Evolutionary conservation across 1,140 invertebrate genomes (phyloP), one percentile per base, ranked within the genome.

Genomic region (Dinothrombium tinctorium): DNA sequence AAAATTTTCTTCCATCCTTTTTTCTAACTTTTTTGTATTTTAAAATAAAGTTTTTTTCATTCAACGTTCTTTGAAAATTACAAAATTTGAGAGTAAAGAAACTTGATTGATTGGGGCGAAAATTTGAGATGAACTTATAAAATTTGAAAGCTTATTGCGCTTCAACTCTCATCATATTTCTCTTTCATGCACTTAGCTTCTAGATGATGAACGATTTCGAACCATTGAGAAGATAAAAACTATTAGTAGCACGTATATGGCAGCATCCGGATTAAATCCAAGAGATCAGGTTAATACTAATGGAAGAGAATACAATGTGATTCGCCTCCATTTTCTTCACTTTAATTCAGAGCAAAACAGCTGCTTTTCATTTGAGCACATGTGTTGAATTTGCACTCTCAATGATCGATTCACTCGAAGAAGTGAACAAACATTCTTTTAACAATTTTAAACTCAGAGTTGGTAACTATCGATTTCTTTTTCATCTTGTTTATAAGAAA

Each of bases 201-300:
- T 94, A 39, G 79, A 83, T 51, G 81, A 92, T 53, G 69, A 75
- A 20, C 67, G 77, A 12, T 98, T 94, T 56, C 71, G 71, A 15
- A 75, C 73, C 39, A 81, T 98, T 42, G 92, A 99, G 59, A 98
- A 98, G 67, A 94, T 98, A 33, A 99, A 99, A 62, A 98, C 90
- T 0, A 86, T 96, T 23, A 84, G 84, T 23, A 67, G 65, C 24
- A 94, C 84, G 7, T 99, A 96, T 51, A 98, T 99, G 92, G 90
- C 89, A 6, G 90, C 87, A 3, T 86, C 86, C 12, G 92, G 92
- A n/a, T 62, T 98, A 0, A 84, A 80, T 63, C 71, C 77, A 7
- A 69, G 68, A 31, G 62, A 72, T 44, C 50, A 65, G 4, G 46
- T 50, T 29, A 11, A 29, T 25, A 12, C 11, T 4, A n/a, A 6